A percentile compares a stretch with the other conserved stretches of the same genome.
Evolutionary conservation across 2,797 vertebrate genomes (phyloP).

Genomic region (Enteromius treurensis): DNA sequence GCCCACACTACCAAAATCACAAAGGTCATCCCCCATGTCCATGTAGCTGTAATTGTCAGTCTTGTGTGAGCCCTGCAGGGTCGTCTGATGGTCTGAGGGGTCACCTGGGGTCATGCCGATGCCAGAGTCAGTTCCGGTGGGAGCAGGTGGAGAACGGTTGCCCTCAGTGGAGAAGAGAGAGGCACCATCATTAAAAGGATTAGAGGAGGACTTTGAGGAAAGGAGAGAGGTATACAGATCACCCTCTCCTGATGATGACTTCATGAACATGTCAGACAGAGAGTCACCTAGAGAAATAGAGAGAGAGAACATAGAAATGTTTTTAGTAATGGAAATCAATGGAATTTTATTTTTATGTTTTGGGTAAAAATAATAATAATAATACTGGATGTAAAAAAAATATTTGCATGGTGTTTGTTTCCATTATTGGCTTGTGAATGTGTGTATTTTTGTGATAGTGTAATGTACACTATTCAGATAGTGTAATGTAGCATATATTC

Average conservation of each 20-base stretch:
- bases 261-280: conserved; percentile 76
- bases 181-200: conserved; percentile 63
- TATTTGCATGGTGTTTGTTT: neutral
- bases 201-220: conserved; percentile 73
- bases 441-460: neutral
- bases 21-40: conserved; percentile 85
- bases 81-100: conserved; percentile 82
- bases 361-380: no score
- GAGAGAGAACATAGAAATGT: neutral
- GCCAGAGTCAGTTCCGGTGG: conserved; percentile 83
- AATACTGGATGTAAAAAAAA: neutral
- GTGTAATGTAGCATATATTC: neutral
- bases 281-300: conserved; percentile 77
- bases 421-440: neutral
- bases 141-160: conserved; percentile 79
- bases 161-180: conserved; percentile 75
- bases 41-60: conserved; percentile 93
- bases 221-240: conserved; percentile 93
- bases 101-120: conserved; percentile 87
- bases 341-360: no score
- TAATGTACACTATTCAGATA: neutral
- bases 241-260: conserved; percentile 78
- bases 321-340: conserved; percentile 7
- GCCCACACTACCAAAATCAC: conserved; percentile 29
- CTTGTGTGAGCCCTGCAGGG: conserved; percentile 85